phyloP scores from a whole-genome alignment of 2,113 vertebrate genomes.

The Tragulus kanchil region DNA sequence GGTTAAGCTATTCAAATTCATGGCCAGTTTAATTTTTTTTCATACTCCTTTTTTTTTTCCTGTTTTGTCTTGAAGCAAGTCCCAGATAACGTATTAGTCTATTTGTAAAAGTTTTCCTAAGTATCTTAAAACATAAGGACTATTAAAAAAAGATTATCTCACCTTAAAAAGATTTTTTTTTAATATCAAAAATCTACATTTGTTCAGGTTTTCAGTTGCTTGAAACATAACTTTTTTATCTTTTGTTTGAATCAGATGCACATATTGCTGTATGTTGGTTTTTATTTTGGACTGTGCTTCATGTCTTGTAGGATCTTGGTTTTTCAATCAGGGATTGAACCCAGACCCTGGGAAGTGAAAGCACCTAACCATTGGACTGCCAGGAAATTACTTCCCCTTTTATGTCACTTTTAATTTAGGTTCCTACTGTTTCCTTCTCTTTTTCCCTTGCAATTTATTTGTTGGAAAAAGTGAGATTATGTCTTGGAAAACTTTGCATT shows the following conservation, averaged over 20 bases:
- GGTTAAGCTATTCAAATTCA: neutral
- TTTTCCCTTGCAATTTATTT: conserved; percentile 2
- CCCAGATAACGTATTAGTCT: neutral
- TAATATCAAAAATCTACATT: neutral
- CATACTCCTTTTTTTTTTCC: neutral
- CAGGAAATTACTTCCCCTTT: neutral
- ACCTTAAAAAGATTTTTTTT: neutral
- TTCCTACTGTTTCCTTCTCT: neutral
- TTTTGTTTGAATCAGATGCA: neutral
- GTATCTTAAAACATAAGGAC: neutral
- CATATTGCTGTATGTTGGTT: neutral
- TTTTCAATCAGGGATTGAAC: neutral
- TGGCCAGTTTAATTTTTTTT: neutral
- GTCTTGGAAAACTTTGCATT: neutral
- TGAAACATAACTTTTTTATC: neutral
- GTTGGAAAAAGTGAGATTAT: neutral
- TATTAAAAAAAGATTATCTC: neutral
- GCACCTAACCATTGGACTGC: neutral
- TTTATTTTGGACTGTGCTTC: neutral
- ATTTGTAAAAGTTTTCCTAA: neutral
- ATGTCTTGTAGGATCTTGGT: neutral
- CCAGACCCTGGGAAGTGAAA: neutral
- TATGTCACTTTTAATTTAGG: neutral
- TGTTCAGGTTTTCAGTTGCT: neutral
- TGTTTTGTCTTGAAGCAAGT: neutral